Conservation (phyloP, 2,888 invertebrate genomes). For the Adelognathus sp. region DNA sequence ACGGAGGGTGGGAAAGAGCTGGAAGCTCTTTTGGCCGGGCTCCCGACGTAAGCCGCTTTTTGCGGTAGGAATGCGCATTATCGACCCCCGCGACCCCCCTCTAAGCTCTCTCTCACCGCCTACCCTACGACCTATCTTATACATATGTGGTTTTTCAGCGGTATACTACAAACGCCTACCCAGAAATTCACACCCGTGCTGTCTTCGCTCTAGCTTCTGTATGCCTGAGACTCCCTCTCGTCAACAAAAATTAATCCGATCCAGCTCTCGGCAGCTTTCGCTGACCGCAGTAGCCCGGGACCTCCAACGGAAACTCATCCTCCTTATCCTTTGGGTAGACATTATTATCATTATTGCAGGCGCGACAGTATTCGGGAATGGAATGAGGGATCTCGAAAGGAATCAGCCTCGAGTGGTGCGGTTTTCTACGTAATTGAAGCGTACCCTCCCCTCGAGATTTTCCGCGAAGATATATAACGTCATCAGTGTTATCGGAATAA, state of each 20-base stretch:
- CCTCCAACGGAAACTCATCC: not conserved
- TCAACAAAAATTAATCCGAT: conserved; percentile 60
- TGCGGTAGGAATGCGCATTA: conserved; percentile 72
- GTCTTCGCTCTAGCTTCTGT: conserved; percentile 8
- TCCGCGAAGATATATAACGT: not conserved
- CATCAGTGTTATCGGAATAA: not conserved
- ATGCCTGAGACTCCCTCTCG: not conserved
- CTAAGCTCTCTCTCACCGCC: conserved; percentile 54
- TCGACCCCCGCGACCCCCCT: conserved; percentile 63
- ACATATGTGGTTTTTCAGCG: conserved; percentile 21
- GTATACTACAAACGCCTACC: not conserved
- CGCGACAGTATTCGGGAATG: not conserved
- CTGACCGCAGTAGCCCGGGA: conserved; percentile 46
- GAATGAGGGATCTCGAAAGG: not conserved
- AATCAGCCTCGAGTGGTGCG: not conserved
- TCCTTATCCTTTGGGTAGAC: conserved; percentile 3
- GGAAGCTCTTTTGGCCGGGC: conserved; percentile 68
- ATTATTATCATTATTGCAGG: conserved; percentile 11
- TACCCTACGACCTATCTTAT: conserved; percentile 22
- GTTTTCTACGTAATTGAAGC: conserved; percentile 32
- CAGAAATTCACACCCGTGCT: conserved; percentile 17
- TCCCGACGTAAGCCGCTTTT: conserved; percentile 70
- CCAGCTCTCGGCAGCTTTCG: conserved; percentile 27
- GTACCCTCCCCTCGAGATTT: not conserved
- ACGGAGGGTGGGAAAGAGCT: conserved; percentile 55